Base-by-base conservation (phyloP, 1,140 invertebrate genomes). In the Camponotus pennsylvanicus region DNA sequence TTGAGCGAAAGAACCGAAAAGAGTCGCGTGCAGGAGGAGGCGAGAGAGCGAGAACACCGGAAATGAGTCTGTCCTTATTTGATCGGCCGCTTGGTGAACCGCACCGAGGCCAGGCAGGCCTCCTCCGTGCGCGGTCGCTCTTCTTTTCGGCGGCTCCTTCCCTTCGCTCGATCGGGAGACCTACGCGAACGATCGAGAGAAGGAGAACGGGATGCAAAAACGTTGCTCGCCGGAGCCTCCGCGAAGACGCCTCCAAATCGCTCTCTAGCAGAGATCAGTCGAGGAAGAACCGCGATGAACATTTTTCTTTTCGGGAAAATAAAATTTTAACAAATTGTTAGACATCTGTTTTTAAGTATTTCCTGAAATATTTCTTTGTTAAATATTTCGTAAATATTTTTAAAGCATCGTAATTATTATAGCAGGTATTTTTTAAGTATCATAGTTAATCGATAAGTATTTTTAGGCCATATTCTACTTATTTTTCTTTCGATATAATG, bases 61-160 rank as follows among this genome's bases (percentile, higher is more conserved):
- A 94, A 94, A 94, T 93, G 90, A 89, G 93, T 93, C 91, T 91
- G 83, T 93, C 90, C 90, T 93, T 93, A 92, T 92, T 93, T 87
- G 88, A 89, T 86, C 75, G 86, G 45, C 88, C 90, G 90, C 89
- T 90, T 92, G 71, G 34, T 73, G 92, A 93, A 93, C 92, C 21
- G 21, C 21, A 21, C 21, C 71, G 45, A 66, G 40, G 64, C 67
- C 70, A 84, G 61, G 78, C 66, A 13, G 11, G n/a, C 55, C 79
- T 87, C 37, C 63, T 91, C 79, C 83, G 77, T 89, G 73, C 71
- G 7, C 57, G 55, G 13, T 75, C 57, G 63, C 21, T 69, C 21
- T 86, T 42, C 80, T 70, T 86, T 83, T 85, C 80, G 75, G 82
- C 78, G 69, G 85, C 89, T 80, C 85, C 88, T 87, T 82, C 34